Base-by-base conservation (phyloP, 2,888 invertebrate species). In the Pristionchus maxplancki region DNA sequence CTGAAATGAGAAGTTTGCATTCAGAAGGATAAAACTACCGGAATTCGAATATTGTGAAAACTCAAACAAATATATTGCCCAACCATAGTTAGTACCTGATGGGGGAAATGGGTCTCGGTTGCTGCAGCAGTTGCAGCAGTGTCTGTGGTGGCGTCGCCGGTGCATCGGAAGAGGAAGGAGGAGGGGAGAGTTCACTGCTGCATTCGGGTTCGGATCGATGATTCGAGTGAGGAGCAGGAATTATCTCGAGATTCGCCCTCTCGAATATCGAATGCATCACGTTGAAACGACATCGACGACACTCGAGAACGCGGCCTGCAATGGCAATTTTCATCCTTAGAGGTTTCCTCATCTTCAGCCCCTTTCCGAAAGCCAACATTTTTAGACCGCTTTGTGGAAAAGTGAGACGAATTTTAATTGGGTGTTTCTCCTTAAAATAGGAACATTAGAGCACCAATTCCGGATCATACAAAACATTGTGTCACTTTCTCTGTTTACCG, bases 261-360 rank as follows among this genome's bases (percentile, higher is more conserved):
- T 78, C 44, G n/a, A 78, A 44, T 44, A 78, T 78, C 4, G 13
- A 24, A 4, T 48, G n/a, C 78, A 78, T 78, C 2, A 78, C 40
- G 28, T 44, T 28, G 78, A 78, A 78, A 4, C 78, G 78, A 78
- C 78, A 78, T 17, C 78, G 40, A 48, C 78, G 78, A 28, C 78
- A 78, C n/a, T 78, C 78, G 48, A 78, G 44, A 3, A 78, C 15
- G 1, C 78, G 78, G 28, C 78, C 78, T 78, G 40, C n/a, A 8
- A 40, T n/a, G n/a, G n/a, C n/a, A n/a, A 17, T 50, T 17, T 20
- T 20, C 20, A 3, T 50, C 50, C 17, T 3, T 50, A 3, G 44
- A 9, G 13, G 44, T 48, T 48, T 48, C 44, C 6, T 48, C 13
- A 48, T 48, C 13, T 48, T 48, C 44, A n/a, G n/a, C n/a, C n/a